Evolutionary conservation across 30 jellyfish, hydroid and myxozoan genomes (phyloP), one percentile per base, ranked within the genome.

Genomic region (Turritopsis rubra): DNA sequence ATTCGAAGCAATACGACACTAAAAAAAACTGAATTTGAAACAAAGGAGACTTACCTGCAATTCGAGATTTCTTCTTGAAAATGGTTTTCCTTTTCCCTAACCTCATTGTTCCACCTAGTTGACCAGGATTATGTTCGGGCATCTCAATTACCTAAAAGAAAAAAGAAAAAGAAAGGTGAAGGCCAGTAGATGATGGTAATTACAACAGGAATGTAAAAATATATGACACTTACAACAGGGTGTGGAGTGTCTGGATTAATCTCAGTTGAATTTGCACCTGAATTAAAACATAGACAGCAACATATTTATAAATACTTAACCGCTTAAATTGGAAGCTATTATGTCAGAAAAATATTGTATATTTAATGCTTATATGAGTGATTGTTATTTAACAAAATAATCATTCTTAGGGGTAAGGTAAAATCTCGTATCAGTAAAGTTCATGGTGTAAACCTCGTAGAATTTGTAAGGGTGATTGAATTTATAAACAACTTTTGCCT

Each of bases 61-160:
- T 76, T 0, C 95, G 82, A 27, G 83, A 82, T 53, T 73, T 73
- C n/a, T 86, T 84, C 74, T 86, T 94, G 88, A 94, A 89, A 65
- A 88, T 75, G 0, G 96, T 89, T 82, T 86, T 85, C 25, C 97
- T 81, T 86, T 80, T 82, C 21, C 99, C 99, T 60, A 94, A 95
- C 22, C 99, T 79, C 97, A 94, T 89, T 16, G 99, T 94, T 28
- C 97, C 99, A 28, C 99, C 99, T 89, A 88, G 68, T 72, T 94
- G 97, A 18, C 96, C 97, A 21, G 90, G 97, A 71, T 94, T 94
- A 87, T 88, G 96, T 74, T 94, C 99, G 68, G 97, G 97, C 99
- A 94, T 94, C 52, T 94, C 99, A 24, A 94, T 86, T 8, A 94
- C 96, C 97, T 90, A 65, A n/a, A 71, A 77, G 53, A 8, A 74